Percentiles rank a stretch among this genome's conserved stretches.
Evolutionary conservation across 2,113 vertebrate species (phyloP).

Genomic region (Ciconia maguari): DNA sequence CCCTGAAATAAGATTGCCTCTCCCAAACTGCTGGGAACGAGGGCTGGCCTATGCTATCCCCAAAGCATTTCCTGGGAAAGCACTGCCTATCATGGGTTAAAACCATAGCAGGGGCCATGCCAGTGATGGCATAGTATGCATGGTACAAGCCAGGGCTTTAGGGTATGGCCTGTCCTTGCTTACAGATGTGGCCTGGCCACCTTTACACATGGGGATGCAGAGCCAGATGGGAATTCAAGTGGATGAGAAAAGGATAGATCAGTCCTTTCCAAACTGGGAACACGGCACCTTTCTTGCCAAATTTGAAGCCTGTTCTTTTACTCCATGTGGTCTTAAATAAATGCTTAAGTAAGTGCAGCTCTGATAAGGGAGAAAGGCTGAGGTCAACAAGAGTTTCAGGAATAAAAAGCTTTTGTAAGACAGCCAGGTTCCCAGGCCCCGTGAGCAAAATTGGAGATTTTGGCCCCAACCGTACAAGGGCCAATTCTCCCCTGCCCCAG

Average conservation of each 20-base stretch:
- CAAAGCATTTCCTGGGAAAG: background rate
- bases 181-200: background rate
- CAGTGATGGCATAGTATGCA: accelerated
- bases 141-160: background rate
- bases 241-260: background rate
- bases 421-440: background rate
- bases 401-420: background rate
- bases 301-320: background rate
- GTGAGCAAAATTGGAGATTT: background rate
- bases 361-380: background rate
- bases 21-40: background rate
- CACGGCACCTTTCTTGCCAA: background rate
- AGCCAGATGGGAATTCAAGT: background rate
- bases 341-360: background rate
- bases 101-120: background rate
- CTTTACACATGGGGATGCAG: background rate
- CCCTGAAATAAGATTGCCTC: background rate
- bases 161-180: background rate
- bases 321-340: background rate
- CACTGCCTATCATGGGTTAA: background rate
- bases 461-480: background rate
- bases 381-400: background rate
- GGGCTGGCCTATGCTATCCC: background rate
- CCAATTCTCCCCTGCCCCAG: background rate
- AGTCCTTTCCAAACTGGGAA: background rate